Percentiles rank a stretch among this genome's conserved stretches.
Evolutionary conservation across 2,888 invertebrate genomes (phyloP).

Genomic region (Spodoptera picta): DNA sequence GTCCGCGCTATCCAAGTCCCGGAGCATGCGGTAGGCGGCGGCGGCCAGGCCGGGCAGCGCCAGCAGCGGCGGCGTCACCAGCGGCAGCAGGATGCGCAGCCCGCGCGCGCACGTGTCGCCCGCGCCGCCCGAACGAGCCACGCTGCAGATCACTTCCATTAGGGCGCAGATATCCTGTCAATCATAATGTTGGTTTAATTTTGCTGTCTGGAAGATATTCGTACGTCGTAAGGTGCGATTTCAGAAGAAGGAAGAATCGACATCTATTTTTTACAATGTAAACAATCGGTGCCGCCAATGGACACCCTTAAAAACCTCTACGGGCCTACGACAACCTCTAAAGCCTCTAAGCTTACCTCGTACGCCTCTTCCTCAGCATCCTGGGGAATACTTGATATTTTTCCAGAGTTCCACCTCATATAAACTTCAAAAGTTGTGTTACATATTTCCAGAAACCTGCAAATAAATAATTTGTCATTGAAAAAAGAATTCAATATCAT

Average conservation of each 20-base stretch:
- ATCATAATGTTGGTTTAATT: too few species aligned
- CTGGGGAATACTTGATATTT: conserved; percentile 89
- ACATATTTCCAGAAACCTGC: conserved; percentile 90
- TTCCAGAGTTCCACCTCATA: conserved; percentile 90
- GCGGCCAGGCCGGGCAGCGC: conserved; percentile 73
- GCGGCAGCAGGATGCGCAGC: conserved; percentile 76
- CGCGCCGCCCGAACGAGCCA: conserved; percentile 74
- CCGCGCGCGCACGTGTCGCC: conserved; percentile 75
- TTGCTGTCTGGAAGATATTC: too few species aligned
- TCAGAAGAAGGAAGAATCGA: too few species aligned
- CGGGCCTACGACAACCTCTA: too few species aligned
- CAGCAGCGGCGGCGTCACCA: conserved; percentile 74
- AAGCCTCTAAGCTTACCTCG: conserved; percentile 67
- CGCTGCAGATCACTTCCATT: conserved; percentile 91
- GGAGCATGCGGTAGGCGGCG: conserved; percentile 77
- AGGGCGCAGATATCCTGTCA: conserved; percentile 91
- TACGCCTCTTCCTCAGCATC: conserved; percentile 91
- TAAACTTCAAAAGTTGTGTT: conserved; percentile 92
- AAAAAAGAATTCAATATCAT: too few species aligned
- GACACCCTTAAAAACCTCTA: too few species aligned
- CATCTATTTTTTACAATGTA: too few species aligned
- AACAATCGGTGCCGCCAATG: too few species aligned
- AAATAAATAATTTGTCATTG: conserved; percentile 19
- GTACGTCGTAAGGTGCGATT: too few species aligned
- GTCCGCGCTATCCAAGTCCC: conserved; percentile 77